Evolutionary conservation across 2,113 vertebrate species (phyloP), one percentile per base, ranked within the genome.

Genomic region (Cololabis saira): DNA sequence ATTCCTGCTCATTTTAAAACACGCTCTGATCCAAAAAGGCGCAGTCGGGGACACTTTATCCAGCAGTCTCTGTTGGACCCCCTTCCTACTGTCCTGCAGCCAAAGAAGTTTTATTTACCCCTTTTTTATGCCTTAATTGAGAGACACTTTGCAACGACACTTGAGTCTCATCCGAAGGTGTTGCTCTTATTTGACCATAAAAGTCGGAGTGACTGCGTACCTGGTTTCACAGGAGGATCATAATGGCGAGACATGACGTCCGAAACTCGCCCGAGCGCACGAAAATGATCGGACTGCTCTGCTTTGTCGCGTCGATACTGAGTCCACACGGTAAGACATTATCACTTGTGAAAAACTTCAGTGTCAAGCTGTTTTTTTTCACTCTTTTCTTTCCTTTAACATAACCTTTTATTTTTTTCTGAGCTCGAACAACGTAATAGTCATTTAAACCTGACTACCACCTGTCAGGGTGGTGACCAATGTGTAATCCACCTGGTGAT

Each of bases 251-350:
- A 84, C 72, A 18, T 73, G 80, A 85, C 76, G 78, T 67, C 71
- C 78, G 54, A 78, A 83, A 78, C 33, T 72, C 64, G 62, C 61
- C 33, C 6, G 69, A 65, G 69, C 70, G 37, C 61, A 55, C 53
- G 13, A 83, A 72, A 71, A 83, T 82, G 74, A 47, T 68, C 58
- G 71, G 72, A 80, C 73, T 89, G 41, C 57, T 90, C 43, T 61
- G 61, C 56, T n/a, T 87, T 78, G 45, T 79, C 40, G 47, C 77
- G 58, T 80, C 84, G 50, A 57, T 82, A 58, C 55, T 88, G 37
- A 0, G 44, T 19, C 67, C 64, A 55, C 78, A 89, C 76, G 92
- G 92, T 93, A 90, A 88, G 89, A 80, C 61, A 62, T 12, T 1
- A 2, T 12, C 40, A 57, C 78, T 66, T 64, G 0, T 54, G 1